These are phyloP conservation scores for Cathartes aura DNA, from an alignment of 2,113 vertebrate genomes.

Conservation along the genomic window DNA sequence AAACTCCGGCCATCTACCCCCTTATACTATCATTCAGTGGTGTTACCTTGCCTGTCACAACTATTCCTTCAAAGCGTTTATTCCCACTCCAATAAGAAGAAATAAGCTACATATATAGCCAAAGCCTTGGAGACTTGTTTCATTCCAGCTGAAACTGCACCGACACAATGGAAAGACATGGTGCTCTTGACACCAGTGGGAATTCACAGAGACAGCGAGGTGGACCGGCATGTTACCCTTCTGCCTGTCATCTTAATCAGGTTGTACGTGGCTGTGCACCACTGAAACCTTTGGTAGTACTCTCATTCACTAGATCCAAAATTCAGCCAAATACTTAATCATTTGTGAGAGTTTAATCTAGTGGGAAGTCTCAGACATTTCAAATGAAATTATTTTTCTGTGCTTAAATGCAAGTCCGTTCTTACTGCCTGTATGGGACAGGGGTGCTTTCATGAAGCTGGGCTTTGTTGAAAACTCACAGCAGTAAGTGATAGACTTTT, in stretches of 20 bases:
- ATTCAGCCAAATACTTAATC: background rate
- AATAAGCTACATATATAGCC: background rate
- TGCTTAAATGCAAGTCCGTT: background rate
- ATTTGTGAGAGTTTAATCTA: background rate
- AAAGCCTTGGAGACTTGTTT: background rate
- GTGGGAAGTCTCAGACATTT: background rate
- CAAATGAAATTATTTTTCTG: background rate
- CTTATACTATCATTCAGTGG: background rate
- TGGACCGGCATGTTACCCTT: background rate
- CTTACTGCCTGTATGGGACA: background rate
- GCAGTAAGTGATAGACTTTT: background rate
- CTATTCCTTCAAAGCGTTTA: background rate
- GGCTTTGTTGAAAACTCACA: background rate
- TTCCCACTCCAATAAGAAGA: background rate
- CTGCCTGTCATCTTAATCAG: background rate
- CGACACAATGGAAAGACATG: fast-evolving
- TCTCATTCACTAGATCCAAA: background rate
- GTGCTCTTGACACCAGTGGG: background rate
- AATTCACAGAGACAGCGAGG: background rate
- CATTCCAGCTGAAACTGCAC: background rate
- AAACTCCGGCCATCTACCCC: background rate
- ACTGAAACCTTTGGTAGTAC: background rate
- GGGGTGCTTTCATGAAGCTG: background rate
- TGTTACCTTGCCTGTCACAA: background rate
- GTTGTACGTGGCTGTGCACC: background rate